Base-by-base conservation (phyloP, 2,113 vertebrate species). In the Pedionomus torquatus region DNA sequence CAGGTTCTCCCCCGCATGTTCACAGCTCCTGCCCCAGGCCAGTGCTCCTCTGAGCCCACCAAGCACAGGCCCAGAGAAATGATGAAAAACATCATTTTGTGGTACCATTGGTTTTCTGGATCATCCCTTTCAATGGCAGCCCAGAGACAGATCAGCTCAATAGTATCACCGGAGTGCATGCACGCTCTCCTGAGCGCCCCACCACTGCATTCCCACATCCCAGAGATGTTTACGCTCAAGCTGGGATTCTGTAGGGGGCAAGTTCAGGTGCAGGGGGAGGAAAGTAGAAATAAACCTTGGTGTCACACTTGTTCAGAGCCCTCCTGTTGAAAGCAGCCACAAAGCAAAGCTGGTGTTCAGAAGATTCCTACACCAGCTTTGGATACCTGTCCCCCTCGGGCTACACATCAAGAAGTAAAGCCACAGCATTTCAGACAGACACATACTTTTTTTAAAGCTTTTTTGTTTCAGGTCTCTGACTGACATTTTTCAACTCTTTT, bases 91-190 rank as follows among this genome's bases (percentile, higher is more conserved):
- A 28, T 1, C 3, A 2, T 2, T 24, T 25, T 31, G 37, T 10
- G 57, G 63, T 39, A 48, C 58, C 52, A 43, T 19, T 10, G 5
- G 35, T 37, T 11, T 11, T 5, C 49, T 4, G n/a, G 10, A 28
- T 5, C 55, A 14, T 8, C 60, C 61, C 57, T 54, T 23, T 4
- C 26, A 70, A 7, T 9, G 14, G 31, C 61, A 41, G 60, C 3
- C 21, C 26, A 15, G 33, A n/a, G n/a, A 63, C 0, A 20, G 10
- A 25, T 4, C 31, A 44, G 37, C 37, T 55, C 33, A 6, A 33
- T 3, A 19, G 35, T 1, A 4, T 3, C 54, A 3, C 2, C 7
- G 12, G 24, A 58, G 10, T 2, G 7, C 43, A 5, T 33, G 9
- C 0, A 0, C 15, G 9, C 23, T 18, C 37, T 3, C 35, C 48